phyloP scores from a whole-genome alignment of 2,113 vertebrate genomes.

The Elephantulus edwardii region DNA sequence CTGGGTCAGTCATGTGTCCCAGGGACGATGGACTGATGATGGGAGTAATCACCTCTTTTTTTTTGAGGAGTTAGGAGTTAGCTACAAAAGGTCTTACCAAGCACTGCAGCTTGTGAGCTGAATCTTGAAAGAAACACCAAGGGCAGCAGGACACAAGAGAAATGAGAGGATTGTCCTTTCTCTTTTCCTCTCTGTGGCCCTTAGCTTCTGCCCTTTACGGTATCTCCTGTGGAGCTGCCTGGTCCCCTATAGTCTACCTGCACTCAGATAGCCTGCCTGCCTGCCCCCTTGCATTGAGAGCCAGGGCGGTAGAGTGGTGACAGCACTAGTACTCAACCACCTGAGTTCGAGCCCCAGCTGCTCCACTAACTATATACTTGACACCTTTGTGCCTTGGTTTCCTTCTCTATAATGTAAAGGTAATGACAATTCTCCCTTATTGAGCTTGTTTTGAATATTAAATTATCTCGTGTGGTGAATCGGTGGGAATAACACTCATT shows the following conservation, averaged over 20 bases:
- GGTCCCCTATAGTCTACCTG: not conserved
- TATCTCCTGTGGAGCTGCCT: not conserved
- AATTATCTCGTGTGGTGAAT: not conserved
- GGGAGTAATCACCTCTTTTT: not conserved
- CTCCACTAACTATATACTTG: not conserved
- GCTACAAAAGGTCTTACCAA: not conserved
- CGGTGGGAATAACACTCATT: not conserved
- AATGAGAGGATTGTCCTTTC: not conserved
- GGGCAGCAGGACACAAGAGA: not conserved
- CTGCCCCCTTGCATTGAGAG: not conserved
- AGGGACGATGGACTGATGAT: not conserved
- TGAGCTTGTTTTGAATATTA: not conserved
- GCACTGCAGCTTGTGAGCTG: not conserved
- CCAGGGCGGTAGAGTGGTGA: not conserved
- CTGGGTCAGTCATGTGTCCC: not conserved
- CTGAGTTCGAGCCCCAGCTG: not conserved
- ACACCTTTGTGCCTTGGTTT: not conserved
- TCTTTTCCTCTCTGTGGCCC: not conserved
- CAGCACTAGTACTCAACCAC: not conserved
- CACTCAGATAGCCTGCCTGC: not conserved
- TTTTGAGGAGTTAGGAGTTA: fast-evolving
- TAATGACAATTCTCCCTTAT: not conserved
- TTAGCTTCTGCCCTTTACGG: not conserved
- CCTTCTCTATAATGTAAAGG: not conserved
- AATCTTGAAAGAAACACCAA: not conserved